Percentiles rank a stretch among this genome's conserved stretches.
Evolutionary conservation across 2,113 vertebrate genomes (phyloP).

Genomic region (Brevimyrus niger): DNA sequence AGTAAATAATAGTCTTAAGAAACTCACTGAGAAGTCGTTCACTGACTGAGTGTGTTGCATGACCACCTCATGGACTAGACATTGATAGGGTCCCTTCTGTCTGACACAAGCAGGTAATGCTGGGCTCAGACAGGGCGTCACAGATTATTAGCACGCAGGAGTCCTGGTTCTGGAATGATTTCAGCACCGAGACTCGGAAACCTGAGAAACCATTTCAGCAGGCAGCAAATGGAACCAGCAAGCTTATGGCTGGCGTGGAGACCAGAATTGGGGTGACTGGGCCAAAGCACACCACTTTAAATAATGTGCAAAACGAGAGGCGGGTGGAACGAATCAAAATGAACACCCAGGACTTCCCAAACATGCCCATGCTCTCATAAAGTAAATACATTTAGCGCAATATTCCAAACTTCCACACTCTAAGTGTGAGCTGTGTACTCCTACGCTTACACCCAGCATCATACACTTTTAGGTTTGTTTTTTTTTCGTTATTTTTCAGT

Average conservation of each 20-base stretch:
- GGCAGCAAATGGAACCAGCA: not conserved
- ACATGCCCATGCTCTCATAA: not conserved
- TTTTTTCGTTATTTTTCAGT: not conserved
- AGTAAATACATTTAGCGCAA: not conserved
- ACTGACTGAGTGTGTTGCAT: not conserved
- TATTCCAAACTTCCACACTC: not conserved
- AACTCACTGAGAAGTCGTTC: not conserved
- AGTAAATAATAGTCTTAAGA: not conserved
- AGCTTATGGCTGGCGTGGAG: not conserved
- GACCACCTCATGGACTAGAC: not conserved
- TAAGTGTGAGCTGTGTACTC: not conserved
- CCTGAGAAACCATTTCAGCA: not conserved
- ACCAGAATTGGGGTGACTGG: not conserved
- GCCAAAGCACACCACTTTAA: not conserved
- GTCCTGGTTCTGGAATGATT: not conserved
- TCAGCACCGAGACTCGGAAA: not conserved
- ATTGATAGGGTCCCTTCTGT: not conserved
- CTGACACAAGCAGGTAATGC: not conserved
- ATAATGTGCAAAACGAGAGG: not conserved
- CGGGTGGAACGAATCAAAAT: conserved; percentile 23
- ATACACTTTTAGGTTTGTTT: not conserved
- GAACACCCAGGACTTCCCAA: not conserved
- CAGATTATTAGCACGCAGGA: not conserved
- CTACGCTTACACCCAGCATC: not conserved
- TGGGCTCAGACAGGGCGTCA: not conserved